Evolutionary conservation across 1,140 invertebrate genomes (phyloP), one percentile per base, ranked within the genome.

Genomic region (Whitmania pigra): DNA sequence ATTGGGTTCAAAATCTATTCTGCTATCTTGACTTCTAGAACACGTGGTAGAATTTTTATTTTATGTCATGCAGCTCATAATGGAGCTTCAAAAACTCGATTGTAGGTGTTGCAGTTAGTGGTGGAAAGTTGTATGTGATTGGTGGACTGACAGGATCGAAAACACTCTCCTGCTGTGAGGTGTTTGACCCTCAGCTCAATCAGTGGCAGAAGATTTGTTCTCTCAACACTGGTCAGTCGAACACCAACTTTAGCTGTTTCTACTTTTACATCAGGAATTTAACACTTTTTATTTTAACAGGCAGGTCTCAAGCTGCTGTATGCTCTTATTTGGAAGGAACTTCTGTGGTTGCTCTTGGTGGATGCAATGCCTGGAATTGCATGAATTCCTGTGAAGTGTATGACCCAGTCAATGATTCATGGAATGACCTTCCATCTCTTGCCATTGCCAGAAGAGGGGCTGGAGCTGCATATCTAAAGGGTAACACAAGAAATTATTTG

Each of bases 81-180:
- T 31, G 9, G 57, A n/a, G 57, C 22, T 31, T 25, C 1, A 69
- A 69, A 49, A 1, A 49, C 13, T 49, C 13, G 43, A 11, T 49
- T 79, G n/a, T 77, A 86, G 89, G 89, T 68, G 88, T 90, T 43
- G 90, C 88, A 73, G 86, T 85, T 22, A 76, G 90, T 53, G 85
- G 88, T 75, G 86, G 82, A n/a, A 84, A 86, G 73, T 84, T 91
- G 70, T 91, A 88, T 82, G 88, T 89, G 78, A 85, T 91, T 72
- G 91, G 91, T 49, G 91, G 91, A 40, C 89, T 88, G 86, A 88
- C 87, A 76, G 90, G 89, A 13, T 76, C 75, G 55, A 63, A 83
- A 72, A 88, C 87, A 49, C 86, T 91, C 43, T 87, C 87, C 74
- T 86, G 88, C 74, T 90, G 90, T 82, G 88, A 92, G 80, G 84